Percentiles rank a stretch among this genome's conserved stretches.
These are phyloP conservation scores for Heliornis fulica DNA, from an alignment of 2,113 vertebrate genomes.

Conservation along the genomic window DNA sequence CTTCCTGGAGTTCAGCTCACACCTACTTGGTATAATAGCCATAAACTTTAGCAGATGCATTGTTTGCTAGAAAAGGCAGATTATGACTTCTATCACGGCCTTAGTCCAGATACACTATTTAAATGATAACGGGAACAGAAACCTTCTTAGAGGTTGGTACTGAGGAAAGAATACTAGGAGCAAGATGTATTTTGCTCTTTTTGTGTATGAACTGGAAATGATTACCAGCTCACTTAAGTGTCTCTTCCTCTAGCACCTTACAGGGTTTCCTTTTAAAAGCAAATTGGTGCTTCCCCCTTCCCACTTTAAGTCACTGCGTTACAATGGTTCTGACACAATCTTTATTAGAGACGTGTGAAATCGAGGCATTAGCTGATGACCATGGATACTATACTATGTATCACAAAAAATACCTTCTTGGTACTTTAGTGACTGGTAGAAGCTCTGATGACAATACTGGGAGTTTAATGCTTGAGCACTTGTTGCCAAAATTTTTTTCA, in stretches of 20 bases:
- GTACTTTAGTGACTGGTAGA: neutral
- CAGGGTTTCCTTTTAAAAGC: neutral
- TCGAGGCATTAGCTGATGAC: neutral
- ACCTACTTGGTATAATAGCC: neutral
- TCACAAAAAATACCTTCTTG: neutral
- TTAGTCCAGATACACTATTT: too few relatives aligned
- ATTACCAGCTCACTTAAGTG: neutral
- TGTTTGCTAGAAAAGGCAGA: neutral
- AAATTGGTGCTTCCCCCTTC: rapidly evolving
- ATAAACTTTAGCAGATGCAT: neutral
- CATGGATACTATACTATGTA: neutral
- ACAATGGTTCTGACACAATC: neutral
- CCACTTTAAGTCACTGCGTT: neutral
- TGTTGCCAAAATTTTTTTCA: constrained; percentile 1
- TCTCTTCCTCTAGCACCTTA: neutral
- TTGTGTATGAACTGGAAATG: neutral
- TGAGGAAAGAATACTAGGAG: neutral
- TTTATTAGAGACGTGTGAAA: neutral
- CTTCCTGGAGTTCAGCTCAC: neutral
- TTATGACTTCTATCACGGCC: neutral
- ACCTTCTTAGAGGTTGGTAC: neutral
- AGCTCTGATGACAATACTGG: neutral
- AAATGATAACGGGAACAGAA: neutral
- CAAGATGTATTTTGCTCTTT: neutral
- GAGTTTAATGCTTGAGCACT: neutral